Evolutionary conservation across 2,113 vertebrate species (phyloP).

Genomic region (Gallinago media): DNA sequence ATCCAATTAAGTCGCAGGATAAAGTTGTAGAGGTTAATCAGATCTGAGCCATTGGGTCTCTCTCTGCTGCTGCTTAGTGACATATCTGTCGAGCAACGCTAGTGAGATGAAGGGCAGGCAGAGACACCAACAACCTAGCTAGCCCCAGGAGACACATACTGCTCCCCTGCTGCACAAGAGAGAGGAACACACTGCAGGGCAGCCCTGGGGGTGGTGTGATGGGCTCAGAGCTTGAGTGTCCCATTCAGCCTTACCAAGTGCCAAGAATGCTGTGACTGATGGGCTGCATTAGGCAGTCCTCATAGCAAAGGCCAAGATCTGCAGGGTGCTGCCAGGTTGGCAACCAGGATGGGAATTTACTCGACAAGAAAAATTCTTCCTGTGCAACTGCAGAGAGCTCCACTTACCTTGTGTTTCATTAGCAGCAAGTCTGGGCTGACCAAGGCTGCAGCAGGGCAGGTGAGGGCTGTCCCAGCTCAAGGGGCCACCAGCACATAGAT

Average conservation of each 20-base stretch:
- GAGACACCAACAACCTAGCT: background rate
- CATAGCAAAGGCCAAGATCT: background rate
- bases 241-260: background rate
- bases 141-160: background rate
- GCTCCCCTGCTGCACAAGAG: background rate
- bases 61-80: constrained; percentile 24
- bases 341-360: background rate
- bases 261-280: fast-evolving
- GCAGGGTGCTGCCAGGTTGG: background rate
- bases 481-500: background rate
- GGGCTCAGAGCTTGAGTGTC: background rate
- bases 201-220: background rate
- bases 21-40: constrained; percentile 55
- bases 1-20: constrained; percentile 43
- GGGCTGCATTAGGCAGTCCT: fast-evolving
- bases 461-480: background rate
- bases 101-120: background rate
- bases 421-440: background rate
- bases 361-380: background rate
- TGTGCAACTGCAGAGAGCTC: background rate
- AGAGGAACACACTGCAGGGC: background rate
- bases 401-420: background rate
- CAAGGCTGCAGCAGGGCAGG: background rate
- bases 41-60: constrained; percentile 24
- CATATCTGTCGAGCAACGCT: background rate